Base-by-base conservation (phyloP, 2,888 invertebrate genomes). In the Sacculina carcini region DNA sequence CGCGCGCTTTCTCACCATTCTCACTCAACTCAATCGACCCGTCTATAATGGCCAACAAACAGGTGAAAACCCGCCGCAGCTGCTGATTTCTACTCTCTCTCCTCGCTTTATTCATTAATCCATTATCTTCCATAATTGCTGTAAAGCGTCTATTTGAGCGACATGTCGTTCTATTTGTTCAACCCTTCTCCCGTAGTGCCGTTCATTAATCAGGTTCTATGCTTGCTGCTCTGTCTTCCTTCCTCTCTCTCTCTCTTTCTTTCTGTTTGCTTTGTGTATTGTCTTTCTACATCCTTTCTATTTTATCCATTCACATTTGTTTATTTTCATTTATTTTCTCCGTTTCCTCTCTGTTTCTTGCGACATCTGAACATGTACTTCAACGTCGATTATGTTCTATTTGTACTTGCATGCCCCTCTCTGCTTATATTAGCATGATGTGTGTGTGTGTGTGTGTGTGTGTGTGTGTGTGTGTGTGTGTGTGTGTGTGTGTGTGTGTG, bases 1-100 rank as follows among this genome's bases (percentile, higher is more conserved):
- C 31, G 57, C 63, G 3, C 64, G 67, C 53, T 67, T 66, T 52
- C 62, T 67, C 5, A 66, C 69, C 26, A 61, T 68, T 21, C 64
- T 69, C 53, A 66, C 69, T 49, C 67, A 68, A 54, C 64, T 66
- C 29, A 68, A 65, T 58, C 63, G 66, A 54, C 66, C 67, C 2
- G 61, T 68, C 12, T 70, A 68, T 59, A 66, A 54, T 21, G 58
- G 56, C 4, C 56, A 57, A 16, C 56, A 57, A 40, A 51, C 31
- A 12, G 55, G 56, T 56, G n/a, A 34, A 53, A 23, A 7, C 7
- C 28, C 16, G 14, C 7, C 4, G 19, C 1, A 16, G 29, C 29
- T 24, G 28, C 21, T 2, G 19, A 23, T 19, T 7, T 44, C 6
- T 16, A 14, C 31, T 24, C n/a, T 9, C 26, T n/a, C 4, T 5